These are phyloP conservation scores for Desmophyllum pertusum DNA, from an alignment of 92 coral and sea anemone species.

Conservation along the genomic window DNA sequence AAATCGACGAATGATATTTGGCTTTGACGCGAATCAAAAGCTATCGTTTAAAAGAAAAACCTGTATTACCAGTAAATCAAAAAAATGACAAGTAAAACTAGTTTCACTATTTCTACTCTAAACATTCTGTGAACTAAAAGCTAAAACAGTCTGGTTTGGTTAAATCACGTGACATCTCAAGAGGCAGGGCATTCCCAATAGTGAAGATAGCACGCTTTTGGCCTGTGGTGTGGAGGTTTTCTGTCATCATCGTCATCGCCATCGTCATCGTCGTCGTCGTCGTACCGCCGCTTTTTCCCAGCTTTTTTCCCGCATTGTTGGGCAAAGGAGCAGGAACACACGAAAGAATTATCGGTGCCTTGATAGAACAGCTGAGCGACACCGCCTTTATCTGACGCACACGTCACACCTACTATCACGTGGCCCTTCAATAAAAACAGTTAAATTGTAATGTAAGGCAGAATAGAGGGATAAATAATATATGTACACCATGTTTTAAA, in stretches of 20 bases:
- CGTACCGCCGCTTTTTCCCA: not conserved
- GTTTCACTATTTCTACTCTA: not conserved
- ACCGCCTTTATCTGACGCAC: constrained; percentile 15
- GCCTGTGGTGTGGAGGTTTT: not conserved
- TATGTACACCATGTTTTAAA: not conserved
- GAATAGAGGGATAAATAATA: not conserved
- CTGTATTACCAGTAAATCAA: no score
- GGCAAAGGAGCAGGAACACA: not conserved
- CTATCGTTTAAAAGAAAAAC: not conserved
- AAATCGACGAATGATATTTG: not conserved
- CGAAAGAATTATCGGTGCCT: not conserved
- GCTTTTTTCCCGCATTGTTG: not conserved
- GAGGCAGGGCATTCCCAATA: constrained; percentile 36
- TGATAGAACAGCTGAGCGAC: constrained; percentile 8
- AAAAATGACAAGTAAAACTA: not conserved
- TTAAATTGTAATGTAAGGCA: not conserved
- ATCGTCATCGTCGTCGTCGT: not conserved
- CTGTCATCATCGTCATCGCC: not conserved
- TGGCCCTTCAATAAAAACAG: constrained; percentile 2
- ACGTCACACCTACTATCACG: constrained; percentile 32
- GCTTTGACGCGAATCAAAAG: not conserved
- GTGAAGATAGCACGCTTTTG: constrained; percentile 19
- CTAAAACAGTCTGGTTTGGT: not conserved
- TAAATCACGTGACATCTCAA: not conserved
- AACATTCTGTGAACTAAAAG: not conserved